Base-by-base conservation (phyloP, 1,140 invertebrate genomes). In the Drosophila nannoptera region DNA sequence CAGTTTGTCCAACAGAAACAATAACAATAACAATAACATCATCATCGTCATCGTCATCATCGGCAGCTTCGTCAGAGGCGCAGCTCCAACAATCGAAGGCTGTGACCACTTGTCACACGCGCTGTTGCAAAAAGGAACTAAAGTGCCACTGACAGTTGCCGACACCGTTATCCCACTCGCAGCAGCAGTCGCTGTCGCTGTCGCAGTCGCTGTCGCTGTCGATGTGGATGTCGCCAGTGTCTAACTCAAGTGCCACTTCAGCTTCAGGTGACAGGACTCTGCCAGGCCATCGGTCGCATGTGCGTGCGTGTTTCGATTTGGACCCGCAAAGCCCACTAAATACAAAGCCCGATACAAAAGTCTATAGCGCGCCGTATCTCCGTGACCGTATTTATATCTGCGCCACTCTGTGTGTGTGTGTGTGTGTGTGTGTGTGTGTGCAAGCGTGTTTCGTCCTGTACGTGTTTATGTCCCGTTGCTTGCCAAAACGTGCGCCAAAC, bases 61-160 rank as follows among this genome's bases (percentile, higher is more conserved):
- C 40, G 14, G 5, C 40, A 35, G 5, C 52, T 61, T 46, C 53
- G 63, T 49, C 45, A 62, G 61, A 52, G 45, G 58, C 63, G 55
- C 61, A 66, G 49, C 48, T 63, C 46, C 38, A 52, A 43, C 69
- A 80, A 73, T 78, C 53, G 59, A 74, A 71, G 69, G 61, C 80
- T 80, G 69, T 71, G 81, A 75, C 81, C 77, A 86, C 77, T 81
- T 86, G 81, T 71, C 81, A 86, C 64, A 73, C 62, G 60, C 60
- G 60, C 11, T 61, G 60, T 43, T 56, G 32, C 42, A 56, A 60
- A 67, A 65, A 43, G 36, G 76, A 64, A 58, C 59, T 9, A 48
- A 78, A 84, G 76, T 83, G 81, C 29, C 62, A 64, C 64, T 84
- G 78, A 75, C 78, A 84, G 80, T 84, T 84, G 63, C 69, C 65